Conservation (phyloP, 2,113 vertebrate genomes). For the Dendrocopos noguchii region DNA sequence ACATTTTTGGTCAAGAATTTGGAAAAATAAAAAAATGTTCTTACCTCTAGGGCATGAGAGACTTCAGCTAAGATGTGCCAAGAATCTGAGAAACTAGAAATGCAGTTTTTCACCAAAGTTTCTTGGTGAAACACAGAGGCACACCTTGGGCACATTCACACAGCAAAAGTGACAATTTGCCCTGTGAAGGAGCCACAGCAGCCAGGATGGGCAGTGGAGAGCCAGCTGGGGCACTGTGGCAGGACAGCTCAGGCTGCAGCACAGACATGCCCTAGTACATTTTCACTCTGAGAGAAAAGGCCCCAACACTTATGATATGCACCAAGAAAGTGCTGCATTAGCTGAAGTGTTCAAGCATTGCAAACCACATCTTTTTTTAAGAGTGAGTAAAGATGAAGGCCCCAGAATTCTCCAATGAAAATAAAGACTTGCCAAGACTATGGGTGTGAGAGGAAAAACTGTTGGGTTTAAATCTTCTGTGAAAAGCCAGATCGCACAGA, state of each 20-base stretch:
- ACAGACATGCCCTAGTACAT: not conserved
- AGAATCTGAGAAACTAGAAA: not conserved
- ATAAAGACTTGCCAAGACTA: not conserved
- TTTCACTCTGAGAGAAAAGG: not conserved
- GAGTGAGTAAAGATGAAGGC: not conserved
- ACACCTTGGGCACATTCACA: not conserved
- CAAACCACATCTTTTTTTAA: not conserved
- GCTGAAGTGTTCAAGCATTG: not conserved
- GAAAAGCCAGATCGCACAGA: not conserved
- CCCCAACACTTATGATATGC: accelerated
- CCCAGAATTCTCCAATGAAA: not conserved
- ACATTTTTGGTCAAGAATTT: not conserved
- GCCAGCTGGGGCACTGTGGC: not conserved
- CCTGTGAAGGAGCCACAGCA: not conserved
- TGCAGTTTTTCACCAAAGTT: not conserved
- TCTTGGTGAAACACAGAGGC: not conserved
- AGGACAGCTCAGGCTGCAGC: not conserved
- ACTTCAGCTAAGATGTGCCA: not conserved
- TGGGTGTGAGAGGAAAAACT: not conserved
- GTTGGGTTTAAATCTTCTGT: not conserved
- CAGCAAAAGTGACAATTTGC: not conserved
- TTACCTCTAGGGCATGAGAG: not conserved
- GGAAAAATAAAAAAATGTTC: not conserved
- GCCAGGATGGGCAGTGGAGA: not conserved
- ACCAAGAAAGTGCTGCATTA: not conserved